These are phyloP conservation scores for Teleopsis dalmanni DNA, from an alignment of 1,140 invertebrate genomes.

Conservation along the genomic window DNA sequence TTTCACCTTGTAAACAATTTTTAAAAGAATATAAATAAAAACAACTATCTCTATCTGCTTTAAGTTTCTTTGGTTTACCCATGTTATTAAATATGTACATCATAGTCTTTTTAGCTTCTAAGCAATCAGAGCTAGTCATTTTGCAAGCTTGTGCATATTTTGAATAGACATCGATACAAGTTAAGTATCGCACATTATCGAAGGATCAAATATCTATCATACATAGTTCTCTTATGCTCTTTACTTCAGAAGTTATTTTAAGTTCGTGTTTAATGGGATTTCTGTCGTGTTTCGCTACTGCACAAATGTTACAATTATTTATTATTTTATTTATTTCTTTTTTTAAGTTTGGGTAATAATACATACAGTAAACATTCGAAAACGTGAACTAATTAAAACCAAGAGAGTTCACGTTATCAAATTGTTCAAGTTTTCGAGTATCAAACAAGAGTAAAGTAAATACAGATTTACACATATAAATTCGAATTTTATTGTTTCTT, in stretches of 20 bases:
- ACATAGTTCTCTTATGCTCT: background rate
- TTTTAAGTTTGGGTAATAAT: background rate
- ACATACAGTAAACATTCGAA: no score
- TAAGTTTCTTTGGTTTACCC: background rate
- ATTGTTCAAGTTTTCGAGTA: no score
- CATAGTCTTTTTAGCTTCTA: background rate
- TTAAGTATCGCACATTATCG: background rate
- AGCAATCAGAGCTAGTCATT: background rate
- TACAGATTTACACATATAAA: no score
- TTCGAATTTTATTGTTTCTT: no score
- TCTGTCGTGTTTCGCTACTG: slow-evolving; percentile 1
- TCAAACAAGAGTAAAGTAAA: no score
- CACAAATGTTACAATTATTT: slow-evolving; percentile 1
- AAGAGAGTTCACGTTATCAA: no score
- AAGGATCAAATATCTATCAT: background rate
- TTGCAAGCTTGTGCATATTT: background rate
- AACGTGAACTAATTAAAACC: no score
- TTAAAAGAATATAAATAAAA: slow-evolving; percentile 1
- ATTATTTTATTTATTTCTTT: background rate
- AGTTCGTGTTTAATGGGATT: background rate
- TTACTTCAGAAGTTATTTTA: background rate
- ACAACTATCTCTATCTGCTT: background rate
- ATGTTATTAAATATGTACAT: background rate
- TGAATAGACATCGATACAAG: background rate
- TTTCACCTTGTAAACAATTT: background rate